A percentile compares a stretch with the other conserved stretches of the same genome.
Evolutionary conservation across 92 coral and sea anemone genomes (phyloP).

Genomic region (Muricea muricata): DNA sequence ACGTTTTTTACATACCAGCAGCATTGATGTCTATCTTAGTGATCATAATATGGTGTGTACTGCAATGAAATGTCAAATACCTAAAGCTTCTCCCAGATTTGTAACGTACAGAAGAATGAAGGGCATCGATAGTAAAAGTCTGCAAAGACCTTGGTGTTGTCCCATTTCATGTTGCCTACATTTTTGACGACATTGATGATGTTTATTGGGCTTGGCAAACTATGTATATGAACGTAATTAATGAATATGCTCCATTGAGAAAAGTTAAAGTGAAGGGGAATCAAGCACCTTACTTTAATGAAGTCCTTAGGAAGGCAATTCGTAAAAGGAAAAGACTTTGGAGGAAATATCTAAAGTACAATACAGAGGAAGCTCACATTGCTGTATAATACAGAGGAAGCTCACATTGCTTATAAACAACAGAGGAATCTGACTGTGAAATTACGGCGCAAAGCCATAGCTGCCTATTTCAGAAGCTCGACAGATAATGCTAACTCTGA

Average conservation of each 20-base stretch:
- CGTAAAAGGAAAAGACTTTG: conserved; percentile 31
- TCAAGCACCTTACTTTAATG: conserved; percentile 42
- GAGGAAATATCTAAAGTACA: background rate
- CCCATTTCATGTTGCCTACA: conserved; percentile 37
- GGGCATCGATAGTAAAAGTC: conserved; percentile 16
- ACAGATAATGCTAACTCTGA: conserved; percentile 2
- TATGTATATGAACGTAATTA: conserved; percentile 32
- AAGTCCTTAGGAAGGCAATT: conserved; percentile 36
- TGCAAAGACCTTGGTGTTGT: conserved; percentile 41
- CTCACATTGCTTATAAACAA: conserved; percentile 18
- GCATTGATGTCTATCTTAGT: background rate
- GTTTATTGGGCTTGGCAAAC: conserved; percentile 52
- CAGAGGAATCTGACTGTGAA: conserved; percentile 39
- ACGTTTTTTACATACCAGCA: conserved; percentile 6
- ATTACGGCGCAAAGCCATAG: conserved; percentile 25
- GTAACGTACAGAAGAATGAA: background rate
- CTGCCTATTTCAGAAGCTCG: conserved; percentile 21
- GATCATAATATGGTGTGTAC: conserved; percentile 29
- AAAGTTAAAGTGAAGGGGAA: conserved; percentile 18
- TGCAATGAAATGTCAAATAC: background rate
- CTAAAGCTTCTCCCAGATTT: conserved; percentile 17
- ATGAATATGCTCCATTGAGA: background rate
- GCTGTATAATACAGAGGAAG: no score
- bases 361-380: no score
- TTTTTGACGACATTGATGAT: conserved; percentile 47